Percentiles rank a stretch among this genome's conserved stretches.
These are phyloP conservation scores for Burhinus oedicnemus DNA, from an alignment of 2,113 vertebrate species.

Conservation along the genomic window DNA sequence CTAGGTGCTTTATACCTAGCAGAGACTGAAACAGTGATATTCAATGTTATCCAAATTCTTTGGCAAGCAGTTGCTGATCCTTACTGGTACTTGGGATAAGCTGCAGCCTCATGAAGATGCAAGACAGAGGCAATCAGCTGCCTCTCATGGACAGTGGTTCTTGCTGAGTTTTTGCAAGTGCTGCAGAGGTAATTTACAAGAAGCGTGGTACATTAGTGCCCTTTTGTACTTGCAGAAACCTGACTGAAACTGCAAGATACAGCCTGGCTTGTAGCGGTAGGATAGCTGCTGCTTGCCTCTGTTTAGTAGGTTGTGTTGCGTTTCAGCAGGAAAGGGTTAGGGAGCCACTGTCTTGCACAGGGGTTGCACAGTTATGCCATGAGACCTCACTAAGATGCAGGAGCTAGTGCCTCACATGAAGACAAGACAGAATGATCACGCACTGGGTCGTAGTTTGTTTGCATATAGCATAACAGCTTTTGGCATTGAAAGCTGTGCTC, in stretches of 20 bases:
- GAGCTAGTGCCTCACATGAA: background rate
- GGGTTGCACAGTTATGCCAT: rapidly evolving
- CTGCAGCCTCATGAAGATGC: background rate
- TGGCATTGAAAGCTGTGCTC: background rate
- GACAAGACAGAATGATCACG: background rate
- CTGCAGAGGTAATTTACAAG: background rate
- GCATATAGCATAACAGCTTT: background rate
- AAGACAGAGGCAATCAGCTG: background rate
- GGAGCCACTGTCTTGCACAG: background rate
- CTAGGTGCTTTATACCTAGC: background rate
- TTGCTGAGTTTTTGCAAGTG: background rate
- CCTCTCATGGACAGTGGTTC: background rate
- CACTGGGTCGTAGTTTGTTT: background rate
- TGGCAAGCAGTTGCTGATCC: background rate
- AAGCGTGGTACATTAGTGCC: background rate
- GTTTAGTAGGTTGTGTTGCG: background rate
- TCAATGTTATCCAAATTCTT: background rate
- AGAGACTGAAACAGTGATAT: background rate
- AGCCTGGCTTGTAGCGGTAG: background rate
- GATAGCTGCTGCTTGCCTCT: background rate
- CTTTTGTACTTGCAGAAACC: background rate
- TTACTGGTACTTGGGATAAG: background rate
- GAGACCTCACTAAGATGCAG: background rate
- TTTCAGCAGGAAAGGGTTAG: background rate
- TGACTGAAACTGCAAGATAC: background rate